Percentiles rank a stretch among this genome's conserved stretches.
Evolutionary conservation across 2,888 invertebrate species (phyloP).

Genomic region (Beris chalybata): DNA sequence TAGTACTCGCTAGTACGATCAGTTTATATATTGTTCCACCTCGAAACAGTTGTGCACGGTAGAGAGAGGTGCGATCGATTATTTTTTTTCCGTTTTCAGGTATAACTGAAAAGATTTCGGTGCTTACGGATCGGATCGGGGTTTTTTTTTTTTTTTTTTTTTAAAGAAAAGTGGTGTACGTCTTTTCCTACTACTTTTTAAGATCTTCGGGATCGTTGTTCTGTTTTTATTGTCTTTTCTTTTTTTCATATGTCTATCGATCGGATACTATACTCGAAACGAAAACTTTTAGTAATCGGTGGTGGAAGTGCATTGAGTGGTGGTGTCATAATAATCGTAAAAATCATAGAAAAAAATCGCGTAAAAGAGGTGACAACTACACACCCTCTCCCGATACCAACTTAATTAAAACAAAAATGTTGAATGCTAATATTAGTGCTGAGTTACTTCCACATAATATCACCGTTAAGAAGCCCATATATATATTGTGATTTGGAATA

Average conservation of each 20-base stretch:
- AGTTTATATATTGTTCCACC: constrained; percentile 42
- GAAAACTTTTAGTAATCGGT: constrained; percentile 19
- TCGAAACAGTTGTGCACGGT: constrained; percentile 38
- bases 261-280: constrained; percentile 26
- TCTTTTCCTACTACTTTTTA: constrained; percentile 29
- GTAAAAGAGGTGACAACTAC: constrained; percentile 24
- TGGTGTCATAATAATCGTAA: constrained; percentile 24
- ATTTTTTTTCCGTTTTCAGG: constrained; percentile 22
- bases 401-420: constrained; percentile 1
- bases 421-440: constrained; percentile 22
- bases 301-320: constrained; percentile 27
- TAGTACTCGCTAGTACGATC: constrained; percentile 33
- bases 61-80: constrained; percentile 35
- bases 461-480: no score
- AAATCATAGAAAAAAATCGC: constrained; percentile 13
- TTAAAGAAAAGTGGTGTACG: not conserved
- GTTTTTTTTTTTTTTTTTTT: no score
- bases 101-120: constrained; percentile 35
- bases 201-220: constrained; percentile 21
- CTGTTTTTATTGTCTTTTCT: constrained; percentile 29
- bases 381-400: not conserved
- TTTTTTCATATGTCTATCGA: constrained; percentile 7
- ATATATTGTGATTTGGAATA: no score
- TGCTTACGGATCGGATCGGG: constrained; percentile 33
- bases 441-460: not conserved